Evolutionary conservation across 2,888 invertebrate species (phyloP).

Genomic region (Catonia carolina): DNA sequence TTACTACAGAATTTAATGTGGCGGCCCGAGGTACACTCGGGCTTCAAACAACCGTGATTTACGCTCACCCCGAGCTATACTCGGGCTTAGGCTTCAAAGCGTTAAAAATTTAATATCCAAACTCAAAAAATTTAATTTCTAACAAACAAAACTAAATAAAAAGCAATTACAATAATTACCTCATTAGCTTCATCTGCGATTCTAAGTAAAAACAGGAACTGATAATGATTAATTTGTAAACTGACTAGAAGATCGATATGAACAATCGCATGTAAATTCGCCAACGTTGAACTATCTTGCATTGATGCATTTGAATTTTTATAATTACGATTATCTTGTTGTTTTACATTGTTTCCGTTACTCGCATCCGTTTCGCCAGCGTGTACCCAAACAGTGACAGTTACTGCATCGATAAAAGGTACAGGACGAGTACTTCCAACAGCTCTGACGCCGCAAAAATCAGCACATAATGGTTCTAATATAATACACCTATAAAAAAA

Average conservation of each 20-base stretch:
- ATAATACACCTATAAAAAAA: slow-evolving; percentile 55
- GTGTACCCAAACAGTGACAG: slow-evolving; percentile 74
- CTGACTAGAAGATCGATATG: slow-evolving; percentile 79
- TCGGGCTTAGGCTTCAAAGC: no score
- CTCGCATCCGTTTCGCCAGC: neutral
- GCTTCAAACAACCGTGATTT: no score
- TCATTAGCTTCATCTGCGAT: slow-evolving; percentile 75
- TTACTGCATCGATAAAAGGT: slow-evolving; percentile 78
- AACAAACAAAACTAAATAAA: no score
- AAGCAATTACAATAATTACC: no score
- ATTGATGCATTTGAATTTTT: slow-evolving; percentile 2
- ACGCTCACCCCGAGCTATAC: no score
- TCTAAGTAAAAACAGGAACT: slow-evolving; percentile 80
- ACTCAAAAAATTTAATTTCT: no score
- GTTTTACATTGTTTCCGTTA: no score
- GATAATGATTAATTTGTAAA: slow-evolving; percentile 88
- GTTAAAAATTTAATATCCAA: no score
- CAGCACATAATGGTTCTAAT: slow-evolving; percentile 88
- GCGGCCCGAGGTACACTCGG: no score
- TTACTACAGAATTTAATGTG: no score
- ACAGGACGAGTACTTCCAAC: slow-evolving; percentile 65
- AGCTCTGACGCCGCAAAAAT: slow-evolving; percentile 79
- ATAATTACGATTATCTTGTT: neutral
- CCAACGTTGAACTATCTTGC: slow-evolving; percentile 12
- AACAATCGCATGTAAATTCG: slow-evolving; percentile 69